These are phyloP conservation scores for Esox niger DNA, from an alignment of 2,113 vertebrate genomes.

Conservation along the genomic window DNA sequence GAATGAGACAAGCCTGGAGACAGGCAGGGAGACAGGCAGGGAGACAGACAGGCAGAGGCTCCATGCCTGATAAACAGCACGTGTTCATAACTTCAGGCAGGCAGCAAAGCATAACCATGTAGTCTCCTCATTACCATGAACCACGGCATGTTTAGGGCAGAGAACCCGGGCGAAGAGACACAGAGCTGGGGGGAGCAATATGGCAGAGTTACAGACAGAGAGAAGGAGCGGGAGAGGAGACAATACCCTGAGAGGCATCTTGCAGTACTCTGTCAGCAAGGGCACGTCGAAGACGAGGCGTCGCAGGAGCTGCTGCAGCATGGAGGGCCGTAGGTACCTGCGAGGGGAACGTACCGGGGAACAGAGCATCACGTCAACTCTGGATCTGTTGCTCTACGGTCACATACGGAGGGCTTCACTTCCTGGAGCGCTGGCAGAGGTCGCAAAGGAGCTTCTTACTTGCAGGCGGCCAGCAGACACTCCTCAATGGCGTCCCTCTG, in stretches of 20 bases:
- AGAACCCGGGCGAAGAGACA: not conserved
- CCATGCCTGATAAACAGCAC: slow-evolving; percentile 8
- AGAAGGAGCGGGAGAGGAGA: not conserved
- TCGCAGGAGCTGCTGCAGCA: slow-evolving; percentile 93
- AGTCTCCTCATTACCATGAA: not conserved
- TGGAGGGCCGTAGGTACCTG: slow-evolving; percentile 93
- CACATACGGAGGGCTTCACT: slow-evolving; percentile 7
- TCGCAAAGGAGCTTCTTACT: slow-evolving; percentile 69
- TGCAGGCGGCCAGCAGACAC: slow-evolving; percentile 92
- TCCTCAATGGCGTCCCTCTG: slow-evolving; percentile 97
- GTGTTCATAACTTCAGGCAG: slow-evolving; percentile 6
- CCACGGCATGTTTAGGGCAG: not conserved
- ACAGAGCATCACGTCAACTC: too few species aligned
- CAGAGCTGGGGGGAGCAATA: not conserved
- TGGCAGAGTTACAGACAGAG: not conserved
- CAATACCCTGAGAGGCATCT: slow-evolving; percentile 97
- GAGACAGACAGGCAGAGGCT: not conserved
- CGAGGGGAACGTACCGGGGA: not conserved
- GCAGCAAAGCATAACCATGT: not conserved
- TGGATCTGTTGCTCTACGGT: not conserved
- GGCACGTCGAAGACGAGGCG: slow-evolving; percentile 97
- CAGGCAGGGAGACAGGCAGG: too few species aligned
- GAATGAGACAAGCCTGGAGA: not conserved
- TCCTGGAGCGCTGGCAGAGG: not conserved
- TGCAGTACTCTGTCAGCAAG: slow-evolving; percentile 93